Conservation (phyloP, 2,113 vertebrate species). For the Harpagus bidentatus region DNA sequence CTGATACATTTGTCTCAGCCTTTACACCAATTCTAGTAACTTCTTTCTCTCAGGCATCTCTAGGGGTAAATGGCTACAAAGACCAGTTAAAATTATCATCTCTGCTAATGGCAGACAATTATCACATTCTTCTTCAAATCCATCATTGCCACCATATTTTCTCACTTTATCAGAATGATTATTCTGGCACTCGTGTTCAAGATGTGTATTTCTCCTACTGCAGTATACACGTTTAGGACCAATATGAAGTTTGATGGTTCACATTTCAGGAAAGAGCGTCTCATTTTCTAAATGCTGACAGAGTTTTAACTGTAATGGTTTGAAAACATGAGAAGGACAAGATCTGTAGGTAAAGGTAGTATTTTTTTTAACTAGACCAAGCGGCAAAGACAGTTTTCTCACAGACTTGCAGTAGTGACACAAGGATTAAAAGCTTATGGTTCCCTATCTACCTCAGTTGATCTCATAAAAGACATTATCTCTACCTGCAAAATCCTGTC, state of each 20-base stretch:
- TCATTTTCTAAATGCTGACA: not conserved
- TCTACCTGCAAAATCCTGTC: not conserved
- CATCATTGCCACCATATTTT: not conserved
- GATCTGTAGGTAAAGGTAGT: not conserved
- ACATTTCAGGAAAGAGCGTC: not conserved
- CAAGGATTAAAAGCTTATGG: not conserved
- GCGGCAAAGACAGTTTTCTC: not conserved
- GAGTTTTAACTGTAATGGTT: not conserved
- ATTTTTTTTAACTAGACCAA: not conserved
- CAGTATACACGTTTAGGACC: not conserved
- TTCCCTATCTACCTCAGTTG: not conserved
- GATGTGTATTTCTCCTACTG: not conserved
- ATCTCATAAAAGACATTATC: not conserved
- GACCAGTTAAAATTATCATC: not conserved
- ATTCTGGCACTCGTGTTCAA: not conserved
- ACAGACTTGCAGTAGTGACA: not conserved
- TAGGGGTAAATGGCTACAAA: not conserved
- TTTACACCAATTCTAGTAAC: not conserved
- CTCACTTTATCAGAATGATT: not conserved
- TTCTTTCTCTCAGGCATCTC: not conserved
- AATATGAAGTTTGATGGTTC: not conserved
- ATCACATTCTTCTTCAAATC: not conserved
- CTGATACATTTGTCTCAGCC: not conserved
- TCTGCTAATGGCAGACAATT: not conserved
- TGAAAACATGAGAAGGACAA: not conserved